These are phyloP conservation scores for Maccullochella peelii DNA, from an alignment of 2,113 vertebrate species.

Conservation along the genomic window DNA sequence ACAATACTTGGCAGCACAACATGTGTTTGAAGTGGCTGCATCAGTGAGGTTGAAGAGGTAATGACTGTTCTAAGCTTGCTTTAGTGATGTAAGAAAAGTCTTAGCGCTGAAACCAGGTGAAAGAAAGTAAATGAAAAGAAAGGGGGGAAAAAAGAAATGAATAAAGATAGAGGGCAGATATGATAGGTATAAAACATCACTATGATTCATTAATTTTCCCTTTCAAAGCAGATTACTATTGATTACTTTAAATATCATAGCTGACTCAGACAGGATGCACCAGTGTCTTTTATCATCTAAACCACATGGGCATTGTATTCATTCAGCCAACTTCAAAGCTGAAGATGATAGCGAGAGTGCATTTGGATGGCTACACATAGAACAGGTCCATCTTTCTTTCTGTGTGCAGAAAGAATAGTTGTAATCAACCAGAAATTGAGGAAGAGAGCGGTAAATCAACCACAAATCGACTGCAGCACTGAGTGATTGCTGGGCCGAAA, in stretches of 20 bases:
- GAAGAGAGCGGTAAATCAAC: constrained; percentile 51
- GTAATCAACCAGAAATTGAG: constrained; percentile 49
- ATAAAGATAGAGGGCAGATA: not conserved
- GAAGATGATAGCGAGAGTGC: constrained; percentile 7
- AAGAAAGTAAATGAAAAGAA: not conserved
- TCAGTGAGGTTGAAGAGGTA: constrained; percentile 4
- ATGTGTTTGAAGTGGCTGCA: not conserved
- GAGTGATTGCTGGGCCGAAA: constrained; percentile 45
- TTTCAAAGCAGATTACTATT: constrained; percentile 48
- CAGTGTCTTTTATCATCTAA: constrained; percentile 16
- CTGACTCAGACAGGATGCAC: constrained; percentile 50
- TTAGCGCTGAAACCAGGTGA: not conserved
- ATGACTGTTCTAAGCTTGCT: not conserved
- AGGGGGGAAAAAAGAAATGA: not conserved
- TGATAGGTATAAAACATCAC: not conserved
- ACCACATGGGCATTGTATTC: constrained; percentile 25
- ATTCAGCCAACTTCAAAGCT: constrained; percentile 51
- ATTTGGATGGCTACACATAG: constrained; percentile 27
- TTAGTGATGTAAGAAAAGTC: not conserved
- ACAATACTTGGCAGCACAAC: not conserved
- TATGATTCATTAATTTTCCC: constrained; percentile 21
- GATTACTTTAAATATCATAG: constrained; percentile 58
- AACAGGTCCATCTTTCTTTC: constrained; percentile 24
- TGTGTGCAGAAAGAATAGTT: constrained; percentile 22
- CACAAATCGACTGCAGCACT: constrained; percentile 56